Evolutionary conservation across 1,140 invertebrate genomes (phyloP).

Genomic region (Pectinophora gossypiella): DNA sequence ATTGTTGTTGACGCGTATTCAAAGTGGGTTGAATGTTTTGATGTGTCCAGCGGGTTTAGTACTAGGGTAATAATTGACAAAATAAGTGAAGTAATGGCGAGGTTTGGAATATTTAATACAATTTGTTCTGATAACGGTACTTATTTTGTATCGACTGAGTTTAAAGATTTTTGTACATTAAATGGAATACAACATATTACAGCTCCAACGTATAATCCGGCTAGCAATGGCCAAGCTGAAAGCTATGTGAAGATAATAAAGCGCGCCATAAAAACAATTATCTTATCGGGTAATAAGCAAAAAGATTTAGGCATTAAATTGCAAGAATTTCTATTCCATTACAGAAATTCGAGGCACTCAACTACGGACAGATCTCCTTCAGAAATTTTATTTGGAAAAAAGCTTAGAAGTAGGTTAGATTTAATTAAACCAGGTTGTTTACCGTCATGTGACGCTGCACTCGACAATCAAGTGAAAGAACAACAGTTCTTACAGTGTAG

Average conservation of each 20-base stretch:
- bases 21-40: constrained; percentile 31
- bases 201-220: constrained; percentile 3
- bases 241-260: background rate
- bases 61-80: constrained; percentile 6
- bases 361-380: constrained; percentile 4
- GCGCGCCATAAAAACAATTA: constrained; percentile 1
- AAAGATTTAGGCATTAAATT: constrained; percentile 3
- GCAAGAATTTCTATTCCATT: constrained; percentile 8
- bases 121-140: constrained; percentile 9
- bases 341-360: constrained; percentile 3
- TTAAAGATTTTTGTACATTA: constrained; percentile 1
- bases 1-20: constrained; percentile 33
- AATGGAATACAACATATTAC: constrained; percentile 6
- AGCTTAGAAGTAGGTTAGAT: constrained; percentile 3
- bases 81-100: constrained; percentile 9
- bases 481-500: constrained; percentile 1
- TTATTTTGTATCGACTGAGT: constrained; percentile 8
- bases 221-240: constrained; percentile 6
- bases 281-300: background rate
- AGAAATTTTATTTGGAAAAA: background rate
- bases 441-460: background rate
- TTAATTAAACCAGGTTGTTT: background rate
- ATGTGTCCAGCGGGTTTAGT: background rate
- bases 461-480: background rate
- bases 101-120: constrained; percentile 6